Percentiles rank a stretch among this genome's conserved stretches.
Evolutionary conservation across 2,797 vertebrate genomes (phyloP).

Genomic region (Anguilla anguilla): DNA sequence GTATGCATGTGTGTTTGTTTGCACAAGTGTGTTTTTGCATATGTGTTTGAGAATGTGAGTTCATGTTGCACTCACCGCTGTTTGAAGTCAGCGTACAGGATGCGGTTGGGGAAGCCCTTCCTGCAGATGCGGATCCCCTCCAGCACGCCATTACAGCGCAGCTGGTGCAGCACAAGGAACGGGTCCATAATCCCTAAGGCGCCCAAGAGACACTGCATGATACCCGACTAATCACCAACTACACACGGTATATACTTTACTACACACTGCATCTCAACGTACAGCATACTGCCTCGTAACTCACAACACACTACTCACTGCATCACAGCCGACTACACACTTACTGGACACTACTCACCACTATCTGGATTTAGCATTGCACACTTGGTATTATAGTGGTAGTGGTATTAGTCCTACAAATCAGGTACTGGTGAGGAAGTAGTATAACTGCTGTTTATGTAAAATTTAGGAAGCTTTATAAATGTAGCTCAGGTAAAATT

Average conservation of each 20-base stretch:
- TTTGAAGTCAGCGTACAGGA: constrained; percentile 88
- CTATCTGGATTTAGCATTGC: no score
- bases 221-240: neutral
- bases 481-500: neutral
- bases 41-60: neutral
- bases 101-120: constrained; percentile 91
- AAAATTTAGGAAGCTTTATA: neutral
- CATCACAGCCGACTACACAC: no score
- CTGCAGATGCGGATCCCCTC: constrained; percentile 94
- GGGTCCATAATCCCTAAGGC: constrained; percentile 85
- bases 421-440: neutral
- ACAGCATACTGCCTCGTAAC: no score
- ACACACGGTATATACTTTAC: no score
- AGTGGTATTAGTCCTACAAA: neutral
- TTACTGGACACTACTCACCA: no score
- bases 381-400: no score
- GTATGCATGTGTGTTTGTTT: no score
- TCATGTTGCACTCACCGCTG: constrained; percentile 75
- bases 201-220: neutral
- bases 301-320: no score
- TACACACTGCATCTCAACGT: neutral
- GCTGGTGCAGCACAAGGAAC: constrained; percentile 89
- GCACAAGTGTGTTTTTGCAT: neutral
- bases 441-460: neutral
- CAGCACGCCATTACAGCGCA: constrained; percentile 89